Base-by-base conservation (phyloP, 2,113 vertebrate genomes). In the Tiliqua scincoides region DNA sequence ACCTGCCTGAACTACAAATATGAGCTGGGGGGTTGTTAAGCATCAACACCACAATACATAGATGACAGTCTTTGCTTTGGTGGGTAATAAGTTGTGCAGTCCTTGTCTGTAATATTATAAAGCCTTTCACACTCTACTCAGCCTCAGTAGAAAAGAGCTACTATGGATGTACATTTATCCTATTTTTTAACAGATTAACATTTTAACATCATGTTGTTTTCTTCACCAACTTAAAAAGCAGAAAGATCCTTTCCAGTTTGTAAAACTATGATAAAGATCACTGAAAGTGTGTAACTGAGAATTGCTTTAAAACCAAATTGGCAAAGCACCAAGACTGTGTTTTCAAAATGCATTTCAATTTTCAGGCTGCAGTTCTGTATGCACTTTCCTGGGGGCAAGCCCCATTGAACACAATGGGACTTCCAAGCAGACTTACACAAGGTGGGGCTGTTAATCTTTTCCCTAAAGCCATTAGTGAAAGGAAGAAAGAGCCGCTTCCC, bases 401-500 rank as follows among this genome's bases (percentile, higher is more conserved):
- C 43, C 43, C 43, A 48, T 48, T 48, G 43, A 48, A 8, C 43
- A 48, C 43, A 48, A 48, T 48, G 43, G 8, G 43, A 48, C 43
- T 48, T 48, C 43, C 43, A 8, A 48, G 43, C 43, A 48, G 43
- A 48, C 43, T 5, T 48, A 48, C 43, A 48, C 43, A 48, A 8
- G 43, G 8, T 48, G 4, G 43, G 6, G 54, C 17, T 57, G 54
- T 57, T 57, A 57, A 2, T 23, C 85, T 35, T 25, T 73, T 59
- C 68, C 35, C 86, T 85, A 68, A 65, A 48, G 9, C 63, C 17
- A 75, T 48, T 23, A 43, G 9, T 81, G 43, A 83, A 87, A 83
- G 10, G 89, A 87, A 84, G 8, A 91, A 82, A 76, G 21, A 84
- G 15, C 43, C 8, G 32, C 62, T 15, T 65, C 30, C 30, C 4